phyloP scores from a whole-genome alignment of 2,888 invertebrate species.

The Xestobium rufovillosum region DNA sequence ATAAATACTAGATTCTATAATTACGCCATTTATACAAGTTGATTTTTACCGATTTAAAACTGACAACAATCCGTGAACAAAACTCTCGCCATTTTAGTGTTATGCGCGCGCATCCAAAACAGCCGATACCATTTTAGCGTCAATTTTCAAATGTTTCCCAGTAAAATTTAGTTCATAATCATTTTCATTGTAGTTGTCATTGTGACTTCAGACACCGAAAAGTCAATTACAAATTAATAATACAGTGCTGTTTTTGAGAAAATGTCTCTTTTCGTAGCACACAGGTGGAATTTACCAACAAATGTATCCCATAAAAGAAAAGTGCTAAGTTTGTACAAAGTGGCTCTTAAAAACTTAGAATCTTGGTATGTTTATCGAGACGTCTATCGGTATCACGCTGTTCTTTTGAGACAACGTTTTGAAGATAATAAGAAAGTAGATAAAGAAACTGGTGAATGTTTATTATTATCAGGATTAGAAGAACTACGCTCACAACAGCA shows the following conservation, averaged over 20 bases:
- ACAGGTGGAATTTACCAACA: no score
- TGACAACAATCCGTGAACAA: constrained; percentile 40
- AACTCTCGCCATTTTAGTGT: constrained; percentile 43
- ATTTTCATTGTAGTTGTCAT: no score
- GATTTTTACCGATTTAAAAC: constrained; percentile 52
- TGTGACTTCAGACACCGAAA: no score
- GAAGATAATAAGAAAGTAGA: not conserved
- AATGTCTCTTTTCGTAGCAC: no score
- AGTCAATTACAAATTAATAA: no score
- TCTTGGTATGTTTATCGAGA: not conserved
- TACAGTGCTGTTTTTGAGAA: no score
- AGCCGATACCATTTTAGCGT: constrained; percentile 13
- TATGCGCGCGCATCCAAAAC: constrained; percentile 31
- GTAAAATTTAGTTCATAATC: no score
- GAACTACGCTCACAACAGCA: not conserved
- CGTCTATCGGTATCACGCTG: not conserved
- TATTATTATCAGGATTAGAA: not conserved
- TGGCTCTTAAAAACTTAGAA: not conserved
- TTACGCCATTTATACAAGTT: constrained; percentile 61
- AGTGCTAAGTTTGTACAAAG: constrained; percentile 1
- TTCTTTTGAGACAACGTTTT: not conserved
- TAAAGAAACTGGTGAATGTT: not conserved
- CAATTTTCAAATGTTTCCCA: not conserved
- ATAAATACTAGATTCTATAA: constrained; percentile 54
- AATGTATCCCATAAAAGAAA: constrained; percentile 1